Base-by-base conservation (phyloP, 1,140 invertebrate species). In the Drosophila tani region DNA sequence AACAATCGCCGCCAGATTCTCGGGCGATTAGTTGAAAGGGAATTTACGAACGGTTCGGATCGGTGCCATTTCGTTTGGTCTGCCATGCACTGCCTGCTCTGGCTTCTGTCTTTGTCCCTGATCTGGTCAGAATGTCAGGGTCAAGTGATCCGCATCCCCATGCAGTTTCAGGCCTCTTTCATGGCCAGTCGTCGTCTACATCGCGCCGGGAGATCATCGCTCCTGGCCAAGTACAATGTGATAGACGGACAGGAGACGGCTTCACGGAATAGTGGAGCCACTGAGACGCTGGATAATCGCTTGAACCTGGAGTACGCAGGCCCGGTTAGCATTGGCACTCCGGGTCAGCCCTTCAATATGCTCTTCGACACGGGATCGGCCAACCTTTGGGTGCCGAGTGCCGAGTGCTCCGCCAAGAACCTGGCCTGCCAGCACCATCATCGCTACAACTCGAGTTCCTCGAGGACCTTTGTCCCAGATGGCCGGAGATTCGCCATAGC, bases 281-380 rank as follows among this genome's bases (percentile, higher is more conserved):
- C 57, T 1, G 76, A 79, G 21, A 56, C 58, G 5, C 35, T 79
- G 38, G 49, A 79, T 21, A 79, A 79, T 32, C 66, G 75, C 9
- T 24, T 73, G 41, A 79, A 79, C 12, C 27, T 79, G n/a, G 75
- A 79, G 50, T 79, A 79, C 40, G 75, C 75, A 94, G 99, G 99
- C n/a, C 95, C 94, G 1, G 99, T 99, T 76, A 93, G 94, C 0
- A 98, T 99, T 93, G 99, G 98, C 67, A 96, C 95, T 47, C 99
- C 99, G 35, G 95, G 96, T 38, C 98, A 99, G 94, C 93, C 93
- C 0, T 85, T 85, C 32, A 68, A 68, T 17, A 82, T 83, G 64
- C 51, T 84, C 3, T 82, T 84, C 14, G 80, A 79, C 29, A 82
- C 76, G 3, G 80, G 80, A 4, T 83, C 81, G 0, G 69, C 81